A percentile compares a stretch with the other conserved stretches of the same genome.
Conservation (phyloP, 2,888 invertebrate species). For the Biston betularia region DNA sequence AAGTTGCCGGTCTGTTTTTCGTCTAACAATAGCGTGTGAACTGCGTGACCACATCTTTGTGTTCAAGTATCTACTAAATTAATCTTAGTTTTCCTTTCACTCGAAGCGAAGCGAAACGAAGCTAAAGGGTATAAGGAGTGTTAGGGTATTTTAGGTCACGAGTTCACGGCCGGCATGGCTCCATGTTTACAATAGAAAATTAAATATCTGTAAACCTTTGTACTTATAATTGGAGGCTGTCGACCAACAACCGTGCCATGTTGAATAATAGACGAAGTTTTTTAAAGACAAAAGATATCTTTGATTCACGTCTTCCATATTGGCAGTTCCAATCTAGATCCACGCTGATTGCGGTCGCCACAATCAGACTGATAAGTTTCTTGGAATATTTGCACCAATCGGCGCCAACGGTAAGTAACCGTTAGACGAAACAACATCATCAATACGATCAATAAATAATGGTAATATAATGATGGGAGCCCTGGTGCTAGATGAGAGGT, state of each 20-base stretch:
- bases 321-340: slow-evolving; percentile 31
- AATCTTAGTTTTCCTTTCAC: slow-evolving; percentile 78
- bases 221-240: slow-evolving; percentile 24
- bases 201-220: slow-evolving; percentile 32
- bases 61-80: slow-evolving; percentile 61
- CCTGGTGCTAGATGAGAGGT: slow-evolving; percentile 71
- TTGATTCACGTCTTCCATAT: slow-evolving; percentile 21
- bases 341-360: slow-evolving; percentile 24
- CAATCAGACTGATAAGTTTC: slow-evolving; percentile 42
- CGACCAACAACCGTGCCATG: slow-evolving; percentile 22
- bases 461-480: slow-evolving; percentile 65
- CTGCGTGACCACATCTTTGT: slow-evolving; percentile 67
- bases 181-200: slow-evolving; percentile 47
- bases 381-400: slow-evolving; percentile 39
- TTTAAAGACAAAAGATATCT: slow-evolving; percentile 26
- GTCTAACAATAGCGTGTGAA: slow-evolving; percentile 72
- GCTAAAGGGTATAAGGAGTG: slow-evolving; percentile 70
- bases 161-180: slow-evolving; percentile 55
- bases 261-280: slow-evolving; percentile 17
- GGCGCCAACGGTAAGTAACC: slow-evolving; percentile 46
- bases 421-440: slow-evolving; percentile 58
- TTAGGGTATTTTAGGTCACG: slow-evolving; percentile 65
- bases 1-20: slow-evolving; percentile 54
- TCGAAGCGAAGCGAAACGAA: slow-evolving; percentile 63
- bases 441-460: slow-evolving; percentile 56